Evolutionary conservation across 2,113 vertebrate genomes (phyloP).

Genomic region (Sapayoa aenigma): DNA sequence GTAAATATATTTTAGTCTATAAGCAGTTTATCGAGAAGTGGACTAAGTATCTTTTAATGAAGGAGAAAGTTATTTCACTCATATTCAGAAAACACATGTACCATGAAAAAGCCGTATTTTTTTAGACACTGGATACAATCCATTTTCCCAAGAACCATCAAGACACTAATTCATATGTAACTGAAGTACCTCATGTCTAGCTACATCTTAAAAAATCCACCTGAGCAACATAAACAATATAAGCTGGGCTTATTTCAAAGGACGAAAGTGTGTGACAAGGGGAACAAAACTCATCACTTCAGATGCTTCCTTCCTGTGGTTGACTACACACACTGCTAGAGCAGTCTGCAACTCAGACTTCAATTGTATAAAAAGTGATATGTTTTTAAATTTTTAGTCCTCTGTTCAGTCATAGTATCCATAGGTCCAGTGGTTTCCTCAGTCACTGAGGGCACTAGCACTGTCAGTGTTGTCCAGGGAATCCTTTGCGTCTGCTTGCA

Average conservation of each 20-base stretch:
- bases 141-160: not conserved
- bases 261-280: not conserved
- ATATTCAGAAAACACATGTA: not conserved
- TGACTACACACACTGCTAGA: not conserved
- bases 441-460: not conserved
- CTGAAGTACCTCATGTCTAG: not conserved
- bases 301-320: not conserved
- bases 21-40: not conserved
- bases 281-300: not conserved
- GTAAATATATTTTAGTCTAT: not conserved
- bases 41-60: not conserved
- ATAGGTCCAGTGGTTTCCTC: not conserved
- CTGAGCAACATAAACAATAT: not conserved
- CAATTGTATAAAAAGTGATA: not conserved
- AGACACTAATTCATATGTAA: not conserved
- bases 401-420: not conserved
- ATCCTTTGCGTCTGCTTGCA: not conserved
- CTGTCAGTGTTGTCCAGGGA: no score
- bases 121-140: not conserved
- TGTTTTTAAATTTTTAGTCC: not conserved
- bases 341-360: not conserved
- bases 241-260: not conserved
- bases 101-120: not conserved
- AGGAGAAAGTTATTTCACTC: not conserved
- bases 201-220: not conserved